Evolutionary conservation across 2,113 vertebrate genomes (phyloP), one percentile per base, ranked within the genome.

Genomic region (Eonycteris spelaea): DNA sequence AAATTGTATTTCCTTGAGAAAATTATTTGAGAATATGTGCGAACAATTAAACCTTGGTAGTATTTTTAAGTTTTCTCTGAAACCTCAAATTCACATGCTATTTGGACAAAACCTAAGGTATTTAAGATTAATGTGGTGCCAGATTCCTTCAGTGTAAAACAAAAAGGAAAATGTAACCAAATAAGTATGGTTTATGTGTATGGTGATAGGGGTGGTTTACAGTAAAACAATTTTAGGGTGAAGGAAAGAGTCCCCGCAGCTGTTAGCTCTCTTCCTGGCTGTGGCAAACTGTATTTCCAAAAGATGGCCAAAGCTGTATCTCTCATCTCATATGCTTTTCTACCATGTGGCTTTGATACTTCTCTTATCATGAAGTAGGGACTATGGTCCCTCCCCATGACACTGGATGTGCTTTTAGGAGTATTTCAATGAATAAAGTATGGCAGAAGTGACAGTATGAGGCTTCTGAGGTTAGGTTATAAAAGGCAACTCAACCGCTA

Each of bases 1-100:
- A 94, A 96, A 78, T 82, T 85, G 48, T 77, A 88, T 95, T 87
- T 97, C 73, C 65, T 95, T 80, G 33, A 94, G 70, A 96, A 97
- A 91, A 91, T 89, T 95, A 94, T 74, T 94, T 91, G 53, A 90
- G 70, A 90, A 92, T 85, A 71, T 90, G 28, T 90, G 71, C 90
- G 75, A 83, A 78, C 38, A 88, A 82, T 92, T n/a, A 86, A 89
- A 94, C 45, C 43, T 59, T n/a, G n/a, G 51, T 57, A 53, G 59
- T 85, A 86, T 96, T 95, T 96, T 94, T 73, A 94, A 95, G 33
- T 96, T 73, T 78, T 75, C 90, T 74, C 90, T 74, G 21, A 85
- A 86, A 82, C n/a, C 67, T 86, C 53, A 95, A 95, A 84, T 89
- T 95, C n/a, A 80, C 51, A 93, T 55, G 13, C 18, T n/a, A n/a